Evolutionary conservation across 2,113 vertebrate species (phyloP), one percentile per base, ranked within the genome.

Genomic region (Vireo altiloquus): DNA sequence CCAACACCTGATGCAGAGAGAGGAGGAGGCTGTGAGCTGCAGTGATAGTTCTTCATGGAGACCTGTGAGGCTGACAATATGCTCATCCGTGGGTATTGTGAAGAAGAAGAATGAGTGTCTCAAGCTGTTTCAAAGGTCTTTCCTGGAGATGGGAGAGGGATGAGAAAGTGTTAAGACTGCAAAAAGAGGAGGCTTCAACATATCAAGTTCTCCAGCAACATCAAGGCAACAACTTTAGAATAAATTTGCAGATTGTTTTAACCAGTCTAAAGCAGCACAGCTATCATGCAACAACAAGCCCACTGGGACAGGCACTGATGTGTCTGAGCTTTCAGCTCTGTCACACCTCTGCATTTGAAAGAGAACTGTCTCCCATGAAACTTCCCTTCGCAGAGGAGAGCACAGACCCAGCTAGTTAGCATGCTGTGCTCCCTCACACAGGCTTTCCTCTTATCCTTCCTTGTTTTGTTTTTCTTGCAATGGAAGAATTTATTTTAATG

Each of bases 1-100:
- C 47, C 1, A 2, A 16, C 7, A 49, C 2, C 19, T 2, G 4
- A 39, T 0, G 0, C 9, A 57, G 21, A n/a, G 28, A 71, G 31
- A 3, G 3, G 12, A 84, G 7, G 3, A 24, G 11, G 7, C 12
- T 52, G 56, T 64, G 65, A 87, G 40, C 18, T 49, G n/a, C 21
- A 83, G 50, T 46, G 25, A 19, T 4, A 10, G 19, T 8, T 77
- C 17, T 82, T 49, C 0, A 1, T 13, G 15, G 37, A 76, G 18
- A 77, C 2, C 8, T 9, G 1, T 52, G 46, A 78, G 35, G 6
- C 15, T 71, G n/a, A 64, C 12, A 71, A 71, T 86, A 75, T 40
- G 18, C 4, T 75, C 15, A n/a, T 53, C n/a, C 9, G 4, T 3
- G 3, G 49, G 28, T 39, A 52, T 0, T 1, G 33, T 8, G 20